Percentiles rank a stretch among this genome's conserved stretches.
These are phyloP conservation scores for Meandrusa payeni DNA, from an alignment of 2,888 invertebrate genomes.

Conservation along the genomic window DNA sequence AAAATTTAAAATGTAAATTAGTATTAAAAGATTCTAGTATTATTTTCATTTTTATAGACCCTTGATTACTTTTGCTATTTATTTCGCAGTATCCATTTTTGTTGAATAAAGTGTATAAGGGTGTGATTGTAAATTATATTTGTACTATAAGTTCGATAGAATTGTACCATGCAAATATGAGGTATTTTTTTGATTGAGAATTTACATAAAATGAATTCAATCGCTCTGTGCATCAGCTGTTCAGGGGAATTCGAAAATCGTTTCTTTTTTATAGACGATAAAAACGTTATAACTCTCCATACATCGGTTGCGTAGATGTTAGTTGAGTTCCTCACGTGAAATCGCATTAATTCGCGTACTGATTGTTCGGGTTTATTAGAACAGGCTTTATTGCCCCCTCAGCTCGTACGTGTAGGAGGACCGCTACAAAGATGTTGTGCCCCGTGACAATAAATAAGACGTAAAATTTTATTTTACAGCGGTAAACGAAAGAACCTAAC, in stretches of 20 bases:
- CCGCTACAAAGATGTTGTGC: constrained; percentile 57
- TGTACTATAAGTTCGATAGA: too few relatives aligned
- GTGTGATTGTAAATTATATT: too few relatives aligned
- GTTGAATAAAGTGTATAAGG: too few relatives aligned
- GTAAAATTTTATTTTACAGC: constrained; percentile 79
- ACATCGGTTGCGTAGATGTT: constrained; percentile 25
- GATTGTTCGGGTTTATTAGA: constrained; percentile 47
- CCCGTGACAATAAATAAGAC: constrained; percentile 73
- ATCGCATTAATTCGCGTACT: constrained; percentile 45
- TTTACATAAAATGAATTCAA: constrained; percentile 40
- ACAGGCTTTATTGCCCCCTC: constrained; percentile 43
- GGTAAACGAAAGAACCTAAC: constrained; percentile 75
- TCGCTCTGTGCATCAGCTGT: constrained; percentile 41
- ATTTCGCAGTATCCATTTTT: too few relatives aligned
- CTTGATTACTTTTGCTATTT: too few relatives aligned
- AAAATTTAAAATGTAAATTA: too few relatives aligned
- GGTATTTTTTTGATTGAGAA: too few relatives aligned
- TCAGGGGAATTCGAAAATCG: constrained; percentile 36
- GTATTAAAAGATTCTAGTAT: too few relatives aligned
- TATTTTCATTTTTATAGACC: too few relatives aligned
- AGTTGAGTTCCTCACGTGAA: constrained; percentile 21
- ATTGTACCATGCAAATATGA: too few relatives aligned
- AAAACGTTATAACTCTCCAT: constrained; percentile 37
- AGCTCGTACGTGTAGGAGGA: constrained; percentile 39
- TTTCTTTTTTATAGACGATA: constrained; percentile 52